Percentiles rank a stretch among this genome's conserved stretches.
phyloP scores from a whole-genome alignment of 2,797 vertebrate species.

The Megalops cyprinoides region DNA sequence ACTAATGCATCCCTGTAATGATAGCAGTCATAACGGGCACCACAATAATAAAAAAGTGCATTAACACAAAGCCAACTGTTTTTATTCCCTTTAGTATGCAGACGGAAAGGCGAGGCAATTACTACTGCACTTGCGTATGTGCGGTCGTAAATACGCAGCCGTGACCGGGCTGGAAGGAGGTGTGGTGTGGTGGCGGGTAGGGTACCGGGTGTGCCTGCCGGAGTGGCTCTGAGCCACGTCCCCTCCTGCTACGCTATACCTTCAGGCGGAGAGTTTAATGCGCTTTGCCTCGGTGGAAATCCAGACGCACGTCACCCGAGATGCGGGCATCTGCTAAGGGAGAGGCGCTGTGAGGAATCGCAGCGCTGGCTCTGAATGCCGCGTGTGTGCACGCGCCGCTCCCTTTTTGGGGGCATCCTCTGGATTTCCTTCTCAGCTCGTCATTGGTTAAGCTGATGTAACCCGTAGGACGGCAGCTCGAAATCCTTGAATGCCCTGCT shows the following conservation, averaged over 20 bases:
- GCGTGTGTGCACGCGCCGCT: neutral
- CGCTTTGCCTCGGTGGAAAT: neutral
- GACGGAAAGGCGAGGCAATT: neutral
- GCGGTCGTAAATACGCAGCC: neutral
- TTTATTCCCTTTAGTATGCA: neutral
- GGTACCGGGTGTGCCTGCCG: neutral
- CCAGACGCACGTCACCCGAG: neutral
- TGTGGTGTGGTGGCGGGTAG: neutral
- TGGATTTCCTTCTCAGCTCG: neutral
- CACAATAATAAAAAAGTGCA: conserved; percentile 26
- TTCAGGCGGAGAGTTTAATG: neutral
- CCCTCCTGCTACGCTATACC: conserved; percentile 10
- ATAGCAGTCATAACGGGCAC: conserved; percentile 32
- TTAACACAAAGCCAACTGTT: conserved; percentile 18
- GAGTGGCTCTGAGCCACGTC: neutral
- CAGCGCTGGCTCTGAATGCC: neutral
- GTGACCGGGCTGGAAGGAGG: neutral
- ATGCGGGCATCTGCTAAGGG: neutral
- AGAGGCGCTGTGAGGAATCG: neutral
- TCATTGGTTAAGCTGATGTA: neutral
- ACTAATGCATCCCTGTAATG: conserved; percentile 39
- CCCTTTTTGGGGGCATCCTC: neutral
- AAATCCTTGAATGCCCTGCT: neutral
- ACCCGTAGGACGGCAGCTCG: neutral
- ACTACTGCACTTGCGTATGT: neutral